phyloP scores from a whole-genome alignment of 2,888 invertebrate genomes.

The Pachycephus smyrnensis region DNA sequence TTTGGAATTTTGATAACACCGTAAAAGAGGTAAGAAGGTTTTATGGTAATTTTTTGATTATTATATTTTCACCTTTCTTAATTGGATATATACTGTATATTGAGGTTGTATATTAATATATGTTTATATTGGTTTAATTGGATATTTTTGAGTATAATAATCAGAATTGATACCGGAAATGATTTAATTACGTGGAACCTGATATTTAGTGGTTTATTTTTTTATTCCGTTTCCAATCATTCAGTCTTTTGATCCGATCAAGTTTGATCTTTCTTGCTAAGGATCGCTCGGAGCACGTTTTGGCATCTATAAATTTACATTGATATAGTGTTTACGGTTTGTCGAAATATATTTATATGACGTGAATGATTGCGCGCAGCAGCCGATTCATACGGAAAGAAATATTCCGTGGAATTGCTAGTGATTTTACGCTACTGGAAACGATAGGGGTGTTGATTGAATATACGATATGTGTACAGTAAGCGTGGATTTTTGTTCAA shows the following conservation, averaged over 20 bases:
- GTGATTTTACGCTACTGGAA: neutral
- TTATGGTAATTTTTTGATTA: neutral
- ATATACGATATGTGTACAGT: too few species aligned
- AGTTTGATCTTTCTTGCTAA: neutral
- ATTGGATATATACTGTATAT: neutral
- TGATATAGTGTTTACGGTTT: neutral
- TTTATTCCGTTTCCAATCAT: neutral
- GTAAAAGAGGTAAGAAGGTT: too few species aligned
- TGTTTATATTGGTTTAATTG: neutral
- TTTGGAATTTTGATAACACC: neutral
- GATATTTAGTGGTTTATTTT: neutral
- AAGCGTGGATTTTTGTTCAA: neutral
- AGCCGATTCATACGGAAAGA: neutral
- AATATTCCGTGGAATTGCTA: neutral
- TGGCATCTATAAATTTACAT: neutral
- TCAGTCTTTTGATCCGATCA: neutral
- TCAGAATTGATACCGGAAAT: neutral
- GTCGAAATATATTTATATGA: neutral
- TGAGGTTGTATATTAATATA: neutral
- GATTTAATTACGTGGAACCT: neutral
- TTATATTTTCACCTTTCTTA: neutral
- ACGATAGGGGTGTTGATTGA: too few species aligned
- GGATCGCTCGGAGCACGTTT: neutral
- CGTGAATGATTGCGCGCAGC: neutral
- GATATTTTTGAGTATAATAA: neutral